Evolutionary conservation across 2,888 invertebrate genomes (phyloP), one percentile per base, ranked within the genome.

Genomic region (Rhingia campestris): DNA sequence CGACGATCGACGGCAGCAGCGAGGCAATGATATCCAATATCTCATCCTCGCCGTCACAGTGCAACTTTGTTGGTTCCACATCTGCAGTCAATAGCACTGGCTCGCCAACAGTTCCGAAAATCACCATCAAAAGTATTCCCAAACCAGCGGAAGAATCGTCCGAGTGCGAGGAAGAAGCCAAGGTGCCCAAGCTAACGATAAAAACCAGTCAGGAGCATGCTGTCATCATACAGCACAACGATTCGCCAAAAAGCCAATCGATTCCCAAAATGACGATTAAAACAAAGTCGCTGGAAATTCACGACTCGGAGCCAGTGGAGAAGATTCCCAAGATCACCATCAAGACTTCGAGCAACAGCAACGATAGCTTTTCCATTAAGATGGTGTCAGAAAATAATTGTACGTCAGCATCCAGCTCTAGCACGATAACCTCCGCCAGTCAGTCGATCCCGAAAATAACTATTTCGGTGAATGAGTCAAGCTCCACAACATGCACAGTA

Each of bases 71-170:
- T 47, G 81, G 82, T 22, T 86, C 81, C 59, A 86, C 64, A 85
- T 86, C 64, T 64, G 84, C 87, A 79, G 86, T 37, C 54, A 81
- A 81, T n/a, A 80, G 67, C 30, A 70, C 67, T 3, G 32, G 86
- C 22, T 79, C 86, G 64, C 88, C 88, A 88, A 92, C 92, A 89
- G 91, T 93, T 88, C 93, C 94, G 87, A 94, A 93, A 91, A 91
- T 94, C 74, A 94, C 93, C 67, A 93, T 93, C 47, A 94, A 94
- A 90, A 92, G 93, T 37, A 88, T 90, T 80, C 86, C 88, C 47
- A 88, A 89, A 33, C 86, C 87, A 80, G 86, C 59, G 81, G 88
- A 85, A 2, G 70, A 63, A 4, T 45, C 32, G 0, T 58, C 37
- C 32, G 81, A 80, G 7, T 45, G 47, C 7, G 84, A 85, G 43